Percentiles rank a stretch among this genome's conserved stretches.
phyloP scores from a whole-genome alignment of 1,140 invertebrate genomes.

The Ylistrum balloti region DNA sequence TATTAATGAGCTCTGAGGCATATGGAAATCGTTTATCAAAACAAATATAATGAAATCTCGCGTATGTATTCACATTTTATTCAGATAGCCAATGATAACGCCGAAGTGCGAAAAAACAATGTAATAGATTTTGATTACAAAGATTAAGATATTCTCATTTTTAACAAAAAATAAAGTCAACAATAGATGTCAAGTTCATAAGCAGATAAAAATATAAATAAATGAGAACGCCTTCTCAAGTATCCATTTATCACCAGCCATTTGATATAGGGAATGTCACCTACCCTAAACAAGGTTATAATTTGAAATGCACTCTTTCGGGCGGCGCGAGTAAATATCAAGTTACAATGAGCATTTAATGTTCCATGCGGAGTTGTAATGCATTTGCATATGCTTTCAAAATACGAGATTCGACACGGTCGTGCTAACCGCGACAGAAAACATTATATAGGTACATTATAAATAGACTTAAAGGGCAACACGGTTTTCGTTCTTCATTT shows the following conservation, averaged over 20 bases:
- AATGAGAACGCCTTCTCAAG: neutral
- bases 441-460: neutral
- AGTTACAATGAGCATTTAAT: neutral
- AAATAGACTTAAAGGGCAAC: neutral
- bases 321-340: neutral
- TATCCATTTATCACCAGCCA: neutral
- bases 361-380: neutral
- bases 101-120: slow-evolving; percentile 22
- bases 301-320: slow-evolving; percentile 22
- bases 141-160: slow-evolving; percentile 28
- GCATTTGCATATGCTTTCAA: neutral
- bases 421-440: neutral
- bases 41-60: neutral
- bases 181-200: neutral
- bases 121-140: neutral
- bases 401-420: neutral
- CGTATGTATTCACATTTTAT: neutral
- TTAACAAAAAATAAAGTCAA: neutral
- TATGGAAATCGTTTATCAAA: neutral
- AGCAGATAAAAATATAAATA: slow-evolving; percentile 28
- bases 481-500: neutral
- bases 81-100: neutral
- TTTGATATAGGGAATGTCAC: neutral
- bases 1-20: neutral
- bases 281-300: neutral